A percentile compares a stretch with the other conserved stretches of the same genome.
phyloP scores from a whole-genome alignment of 1,140 invertebrate genomes.

The Dinothrombium tinctorium region DNA sequence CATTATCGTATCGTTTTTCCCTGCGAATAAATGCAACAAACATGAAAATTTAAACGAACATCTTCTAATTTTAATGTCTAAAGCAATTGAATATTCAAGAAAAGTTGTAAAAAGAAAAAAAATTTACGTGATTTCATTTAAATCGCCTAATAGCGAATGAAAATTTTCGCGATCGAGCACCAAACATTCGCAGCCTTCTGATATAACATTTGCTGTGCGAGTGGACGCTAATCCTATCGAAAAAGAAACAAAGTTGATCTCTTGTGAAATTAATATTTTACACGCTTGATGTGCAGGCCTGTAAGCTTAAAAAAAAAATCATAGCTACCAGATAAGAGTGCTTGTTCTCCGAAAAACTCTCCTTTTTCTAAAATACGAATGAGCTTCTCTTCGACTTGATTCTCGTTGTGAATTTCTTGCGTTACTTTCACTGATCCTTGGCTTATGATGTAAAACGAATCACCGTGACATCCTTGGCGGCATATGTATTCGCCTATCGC shows the following conservation, averaged over 20 bases:
- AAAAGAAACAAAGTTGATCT: neutral
- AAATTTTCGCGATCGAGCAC: conserved; percentile 8
- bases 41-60: neutral
- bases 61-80: neutral
- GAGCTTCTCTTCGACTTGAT: conserved; percentile 46
- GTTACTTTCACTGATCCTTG: conserved; percentile 74
- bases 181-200: conserved; percentile 11
- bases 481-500: conserved; percentile 24
- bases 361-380: conserved; percentile 67
- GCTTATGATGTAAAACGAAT: conserved; percentile 98
- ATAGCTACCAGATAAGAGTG: conserved; percentile 26
- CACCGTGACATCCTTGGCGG: conserved; percentile 84
- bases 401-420: conserved; percentile 33
- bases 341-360: conserved; percentile 94
- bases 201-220: conserved; percentile 11
- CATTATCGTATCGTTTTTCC: conserved; percentile 20
- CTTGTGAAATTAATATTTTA: too few relatives aligned
- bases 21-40: neutral
- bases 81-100: neutral
- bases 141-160: conserved; percentile 6
- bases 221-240: neutral
- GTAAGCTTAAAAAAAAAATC: too few relatives aligned
- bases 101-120: neutral
- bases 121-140: conserved; percentile 9
- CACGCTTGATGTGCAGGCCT: too few relatives aligned